Evolutionary conservation across 2,113 vertebrate species (phyloP), one percentile per base, ranked within the genome.

Genomic region (Ramphastos sulfuratus): DNA sequence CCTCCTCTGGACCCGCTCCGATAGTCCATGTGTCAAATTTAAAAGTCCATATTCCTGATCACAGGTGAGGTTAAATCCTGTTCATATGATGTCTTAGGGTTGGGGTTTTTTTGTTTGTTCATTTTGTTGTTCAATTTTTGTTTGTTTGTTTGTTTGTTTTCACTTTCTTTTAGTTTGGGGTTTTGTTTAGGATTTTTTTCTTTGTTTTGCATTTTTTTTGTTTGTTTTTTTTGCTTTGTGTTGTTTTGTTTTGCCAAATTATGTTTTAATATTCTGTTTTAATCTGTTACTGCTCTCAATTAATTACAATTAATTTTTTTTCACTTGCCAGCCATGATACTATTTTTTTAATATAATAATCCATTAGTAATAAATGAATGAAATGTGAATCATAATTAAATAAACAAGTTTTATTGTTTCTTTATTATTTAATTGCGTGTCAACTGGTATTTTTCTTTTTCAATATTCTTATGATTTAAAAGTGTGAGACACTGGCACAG

Each of bases 261-360:
- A 13, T 50, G 7, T 79, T 66, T 82, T 76, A 50, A 23, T 54
- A 58, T 27, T 72, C 31, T 25, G 6, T 74, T 85, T 86, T 82
- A 71, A 77, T 74, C 25, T 74, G 37, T 35, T 79, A 21, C 9
- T 35, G 46, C 24, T 92, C 60, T 7, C 2, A 88, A 85, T 50
- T 50, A 85, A 77, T 82, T 87, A n/a, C 65, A 82, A 65, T 82
- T 87, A 82, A 80, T 14, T 74, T 85, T 95, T 87, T 90, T 87
- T 87, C 52, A 69, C 82, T 87, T 80, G 70, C 14, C 37, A 87
- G 28, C 8, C 33, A 83, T 59, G 25, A 54, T 69, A 78, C 17
- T 42, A 5, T 67, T 85, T 87, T 85, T 65, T 88, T 69, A 94
- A 55, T 42, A 63, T 63, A 63, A 14, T 61, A 50, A 80, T 90